These are phyloP conservation scores for Asobara japonica DNA, from an alignment of 1,140 invertebrate species.

Conservation along the genomic window DNA sequence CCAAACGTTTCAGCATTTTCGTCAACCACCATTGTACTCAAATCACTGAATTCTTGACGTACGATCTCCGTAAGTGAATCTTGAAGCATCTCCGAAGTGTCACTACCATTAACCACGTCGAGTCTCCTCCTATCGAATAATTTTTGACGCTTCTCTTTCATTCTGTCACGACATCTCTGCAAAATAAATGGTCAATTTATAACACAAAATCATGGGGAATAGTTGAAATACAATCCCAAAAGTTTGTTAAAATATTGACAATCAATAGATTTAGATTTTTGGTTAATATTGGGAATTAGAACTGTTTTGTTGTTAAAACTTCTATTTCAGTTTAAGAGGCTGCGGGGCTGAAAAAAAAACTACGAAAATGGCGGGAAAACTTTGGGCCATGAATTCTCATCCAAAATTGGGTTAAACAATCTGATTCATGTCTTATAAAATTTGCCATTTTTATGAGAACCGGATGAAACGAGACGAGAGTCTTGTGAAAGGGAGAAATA, in stretches of 20 bases:
- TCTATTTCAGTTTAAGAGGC: too few relatives aligned
- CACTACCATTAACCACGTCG: constrained; percentile 24
- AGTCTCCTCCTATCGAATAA: constrained; percentile 52
- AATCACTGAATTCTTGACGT: constrained; percentile 12
- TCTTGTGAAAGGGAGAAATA: too few relatives aligned
- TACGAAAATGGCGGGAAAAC: too few relatives aligned
- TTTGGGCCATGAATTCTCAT: too few relatives aligned
- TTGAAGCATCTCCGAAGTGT: constrained; percentile 33
- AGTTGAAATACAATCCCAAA: not conserved
- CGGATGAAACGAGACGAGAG: too few relatives aligned
- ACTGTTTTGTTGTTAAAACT: too few relatives aligned
- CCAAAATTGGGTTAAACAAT: too few relatives aligned
- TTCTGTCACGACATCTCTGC: constrained; percentile 55
- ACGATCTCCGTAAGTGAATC: constrained; percentile 37
- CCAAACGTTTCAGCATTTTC: not conserved
- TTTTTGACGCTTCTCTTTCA: constrained; percentile 55
- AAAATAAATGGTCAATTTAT: constrained; percentile 33
- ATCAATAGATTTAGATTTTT: too few relatives aligned
- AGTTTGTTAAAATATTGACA: not conserved
- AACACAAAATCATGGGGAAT: constrained; percentile 8
- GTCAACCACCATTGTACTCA: constrained; percentile 20
- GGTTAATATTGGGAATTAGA: too few relatives aligned
- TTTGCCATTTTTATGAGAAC: too few relatives aligned
- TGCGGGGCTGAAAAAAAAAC: too few relatives aligned
- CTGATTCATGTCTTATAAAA: too few relatives aligned